phyloP scores from a whole-genome alignment of 1,140 invertebrate species.

The Mercenaria mercenaria region DNA sequence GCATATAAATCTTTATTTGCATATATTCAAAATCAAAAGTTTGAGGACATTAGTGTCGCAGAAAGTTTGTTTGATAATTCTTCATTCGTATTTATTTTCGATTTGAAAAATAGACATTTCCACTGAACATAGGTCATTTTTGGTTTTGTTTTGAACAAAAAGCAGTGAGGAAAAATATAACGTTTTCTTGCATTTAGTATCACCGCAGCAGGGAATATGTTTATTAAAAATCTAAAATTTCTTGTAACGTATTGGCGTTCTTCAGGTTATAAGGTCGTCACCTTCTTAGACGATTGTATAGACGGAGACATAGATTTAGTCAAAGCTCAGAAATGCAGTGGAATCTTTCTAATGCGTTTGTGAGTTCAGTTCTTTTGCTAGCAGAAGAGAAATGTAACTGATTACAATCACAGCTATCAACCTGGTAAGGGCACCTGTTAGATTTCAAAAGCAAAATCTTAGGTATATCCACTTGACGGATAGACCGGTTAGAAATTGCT shows the following conservation, averaged over 20 bases:
- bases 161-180: constrained; percentile 1
- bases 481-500: neutral
- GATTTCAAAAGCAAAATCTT: constrained; percentile 19
- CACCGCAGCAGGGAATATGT: constrained; percentile 55
- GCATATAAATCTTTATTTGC: no score
- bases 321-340: neutral
- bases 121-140: neutral
- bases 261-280: constrained; percentile 23
- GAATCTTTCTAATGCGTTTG: neutral
- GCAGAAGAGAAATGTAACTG: constrained; percentile 52
- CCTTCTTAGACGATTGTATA: constrained; percentile 60
- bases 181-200: constrained; percentile 58
- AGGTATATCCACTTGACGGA: neutral
- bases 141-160: constrained; percentile 33
- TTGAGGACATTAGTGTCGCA: constrained; percentile 16
- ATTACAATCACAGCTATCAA: neutral
- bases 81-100: constrained; percentile 47
- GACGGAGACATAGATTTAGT: constrained; percentile 7
- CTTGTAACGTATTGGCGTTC: constrained; percentile 49
- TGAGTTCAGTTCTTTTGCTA: constrained; percentile 44
- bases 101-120: constrained; percentile 53
- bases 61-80: constrained; percentile 28
- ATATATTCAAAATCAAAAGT: no score
- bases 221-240: constrained; percentile 47
- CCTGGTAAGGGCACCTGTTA: constrained; percentile 50